Conservation (phyloP, 2,113 vertebrate species). For the Corydoras sp. region DNA sequence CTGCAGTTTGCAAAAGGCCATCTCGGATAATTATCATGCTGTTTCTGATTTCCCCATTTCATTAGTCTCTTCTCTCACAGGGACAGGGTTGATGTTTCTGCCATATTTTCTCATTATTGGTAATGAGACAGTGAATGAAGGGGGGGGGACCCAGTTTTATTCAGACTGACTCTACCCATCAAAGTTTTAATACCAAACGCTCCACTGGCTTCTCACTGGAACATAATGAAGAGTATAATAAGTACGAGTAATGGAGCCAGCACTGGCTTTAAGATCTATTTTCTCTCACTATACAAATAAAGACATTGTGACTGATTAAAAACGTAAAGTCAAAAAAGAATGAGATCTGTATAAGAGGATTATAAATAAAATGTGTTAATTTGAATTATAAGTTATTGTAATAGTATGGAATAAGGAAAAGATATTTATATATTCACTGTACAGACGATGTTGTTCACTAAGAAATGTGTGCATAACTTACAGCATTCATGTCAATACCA, state of each 20-base stretch:
- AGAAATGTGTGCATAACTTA: constrained; percentile 53
- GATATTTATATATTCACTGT: too few relatives aligned
- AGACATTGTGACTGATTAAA: not conserved
- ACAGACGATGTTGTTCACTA: too few relatives aligned
- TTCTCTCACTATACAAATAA: constrained; percentile 1
- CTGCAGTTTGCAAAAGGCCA: too few relatives aligned
- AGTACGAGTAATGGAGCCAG: constrained; percentile 2
- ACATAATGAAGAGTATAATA: constrained; percentile 17
- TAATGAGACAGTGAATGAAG: constrained; percentile 20
- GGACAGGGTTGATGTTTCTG: too few relatives aligned
- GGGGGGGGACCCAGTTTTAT: constrained; percentile 8
- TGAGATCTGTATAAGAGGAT: not conserved
- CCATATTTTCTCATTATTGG: constrained; percentile 14
- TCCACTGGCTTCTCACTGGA: constrained; percentile 7
- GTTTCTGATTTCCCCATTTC: constrained; percentile 8
- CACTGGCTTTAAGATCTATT: constrained; percentile 8
- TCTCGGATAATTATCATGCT: not conserved
- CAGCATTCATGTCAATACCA: constrained; percentile 83
- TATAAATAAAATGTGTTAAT: too few relatives aligned
- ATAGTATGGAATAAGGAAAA: too few relatives aligned
- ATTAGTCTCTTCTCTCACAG: constrained; percentile 30
- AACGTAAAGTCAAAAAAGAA: not conserved
- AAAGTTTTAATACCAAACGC: constrained; percentile 27
- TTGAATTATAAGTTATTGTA: too few relatives aligned
- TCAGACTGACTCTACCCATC: constrained; percentile 8